A percentile compares a stretch with the other conserved stretches of the same genome.
Conservation (phyloP, 1,140 invertebrate genomes). For the Sarcophaga bullata region DNA sequence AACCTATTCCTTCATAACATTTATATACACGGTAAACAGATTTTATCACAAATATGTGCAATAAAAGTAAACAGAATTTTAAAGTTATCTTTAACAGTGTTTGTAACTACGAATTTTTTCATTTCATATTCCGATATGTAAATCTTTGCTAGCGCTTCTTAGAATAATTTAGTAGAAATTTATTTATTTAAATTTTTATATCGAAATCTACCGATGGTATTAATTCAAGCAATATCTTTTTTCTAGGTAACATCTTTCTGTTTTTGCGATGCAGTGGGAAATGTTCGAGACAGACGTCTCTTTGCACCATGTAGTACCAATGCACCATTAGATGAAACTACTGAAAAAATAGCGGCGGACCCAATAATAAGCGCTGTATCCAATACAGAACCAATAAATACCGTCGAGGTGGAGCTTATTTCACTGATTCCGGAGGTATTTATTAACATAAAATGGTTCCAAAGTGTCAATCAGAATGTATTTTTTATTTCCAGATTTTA, state of each 20-base stretch:
- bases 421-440: constrained; percentile 38
- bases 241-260: constrained; percentile 2
- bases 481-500: constrained; percentile 48
- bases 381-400: constrained; percentile 49
- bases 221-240: too few species aligned
- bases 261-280: constrained; percentile 29
- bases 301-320: constrained; percentile 18
- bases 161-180: too few species aligned
- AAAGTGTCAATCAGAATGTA: neutral
- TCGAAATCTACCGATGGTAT: too few species aligned
- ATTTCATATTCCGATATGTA: too few species aligned
- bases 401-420: constrained; percentile 47
- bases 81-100: too few species aligned
- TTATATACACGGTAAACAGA: too few species aligned
- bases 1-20: too few species aligned
- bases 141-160: too few species aligned
- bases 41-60: too few species aligned
- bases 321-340: constrained; percentile 48
- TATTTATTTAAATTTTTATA: too few species aligned
- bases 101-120: too few species aligned
- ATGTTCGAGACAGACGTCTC: constrained; percentile 44
- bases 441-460: neutral
- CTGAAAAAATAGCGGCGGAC: constrained; percentile 47
- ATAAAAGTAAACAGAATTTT: too few species aligned
- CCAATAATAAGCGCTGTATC: constrained; percentile 54